These are phyloP conservation scores for Pseudomyrmex concolor DNA, from an alignment of 1,140 invertebrate genomes.

Conservation along the genomic window DNA sequence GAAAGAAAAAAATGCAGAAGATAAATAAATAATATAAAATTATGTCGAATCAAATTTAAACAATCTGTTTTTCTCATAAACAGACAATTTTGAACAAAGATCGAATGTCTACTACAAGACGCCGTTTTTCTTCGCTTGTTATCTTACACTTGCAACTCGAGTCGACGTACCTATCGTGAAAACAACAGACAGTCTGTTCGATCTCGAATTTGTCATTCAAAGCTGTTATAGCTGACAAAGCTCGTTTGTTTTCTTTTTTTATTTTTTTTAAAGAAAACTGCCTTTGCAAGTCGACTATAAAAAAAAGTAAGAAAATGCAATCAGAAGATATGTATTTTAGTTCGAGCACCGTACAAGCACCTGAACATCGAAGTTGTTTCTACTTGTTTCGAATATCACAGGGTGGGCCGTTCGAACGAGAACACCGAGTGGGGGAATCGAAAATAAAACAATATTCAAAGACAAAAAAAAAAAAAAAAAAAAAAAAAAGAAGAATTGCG, in stretches of 20 bases:
- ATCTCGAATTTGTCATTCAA: slow-evolving; percentile 25
- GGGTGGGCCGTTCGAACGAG: slow-evolving; percentile 44
- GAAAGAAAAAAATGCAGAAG: too few relatives aligned
- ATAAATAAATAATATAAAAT: too few relatives aligned
- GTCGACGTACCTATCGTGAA: slow-evolving; percentile 14
- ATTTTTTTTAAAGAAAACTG: too few relatives aligned
- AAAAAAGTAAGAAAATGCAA: not conserved
- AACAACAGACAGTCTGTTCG: not conserved
- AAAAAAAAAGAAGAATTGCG: not conserved
- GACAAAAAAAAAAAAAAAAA: not conserved
- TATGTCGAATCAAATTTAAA: not conserved
- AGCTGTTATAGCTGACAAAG: not conserved
- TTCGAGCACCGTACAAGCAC: slow-evolving; percentile 47
- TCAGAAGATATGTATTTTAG: slow-evolving; percentile 17
- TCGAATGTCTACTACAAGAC: not conserved
- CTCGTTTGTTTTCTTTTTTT: not conserved
- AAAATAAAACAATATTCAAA: not conserved
- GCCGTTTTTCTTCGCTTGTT: slow-evolving; percentile 31
- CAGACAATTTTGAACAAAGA: not conserved
- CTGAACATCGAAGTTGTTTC: slow-evolving; percentile 54
- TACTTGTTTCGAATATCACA: slow-evolving; percentile 31
- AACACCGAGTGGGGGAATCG: not conserved
- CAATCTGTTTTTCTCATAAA: not conserved
- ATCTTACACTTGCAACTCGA: slow-evolving; percentile 2
- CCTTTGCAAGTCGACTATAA: not conserved